A percentile compares a stretch with the other conserved stretches of the same genome.
Conservation (phyloP, 2,888 invertebrate species). For the Polymixis lichenea region DNA sequence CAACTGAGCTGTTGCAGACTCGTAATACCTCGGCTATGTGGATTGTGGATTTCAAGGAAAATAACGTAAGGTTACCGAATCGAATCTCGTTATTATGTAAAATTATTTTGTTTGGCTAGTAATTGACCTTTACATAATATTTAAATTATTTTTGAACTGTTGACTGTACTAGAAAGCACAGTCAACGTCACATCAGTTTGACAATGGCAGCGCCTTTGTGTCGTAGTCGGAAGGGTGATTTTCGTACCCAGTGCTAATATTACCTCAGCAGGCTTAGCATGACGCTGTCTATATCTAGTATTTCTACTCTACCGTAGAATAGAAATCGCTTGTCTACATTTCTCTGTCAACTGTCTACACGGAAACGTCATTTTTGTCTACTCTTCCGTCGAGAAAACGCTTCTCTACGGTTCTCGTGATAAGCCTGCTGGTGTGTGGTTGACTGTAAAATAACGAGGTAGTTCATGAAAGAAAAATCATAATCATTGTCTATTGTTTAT, state of each 20-base stretch:
- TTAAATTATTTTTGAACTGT: slow-evolving; percentile 2
- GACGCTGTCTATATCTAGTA: too few species aligned
- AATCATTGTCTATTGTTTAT: neutral
- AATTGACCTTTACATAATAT: neutral
- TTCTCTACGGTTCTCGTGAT: too few species aligned
- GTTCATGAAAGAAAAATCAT: slow-evolving; percentile 1
- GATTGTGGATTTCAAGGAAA: slow-evolving; percentile 59
- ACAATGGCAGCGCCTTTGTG: neutral
- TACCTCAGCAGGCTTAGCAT: too few species aligned
- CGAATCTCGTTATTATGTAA: slow-evolving; percentile 8
- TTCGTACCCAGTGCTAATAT: neutral
- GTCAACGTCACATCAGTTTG: neutral
- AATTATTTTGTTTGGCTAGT: slow-evolving; percentile 19
- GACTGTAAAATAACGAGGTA: neutral
- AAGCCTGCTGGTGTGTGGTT: neutral
- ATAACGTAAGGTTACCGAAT: slow-evolving; percentile 44
- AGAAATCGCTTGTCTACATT: too few species aligned
- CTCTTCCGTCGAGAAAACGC: too few species aligned
- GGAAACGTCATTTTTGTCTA: too few species aligned
- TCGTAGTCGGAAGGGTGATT: neutral
- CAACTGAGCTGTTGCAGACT: slow-evolving; percentile 43
- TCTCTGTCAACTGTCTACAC: too few species aligned
- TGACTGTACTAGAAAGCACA: neutral
- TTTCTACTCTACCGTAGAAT: too few species aligned
- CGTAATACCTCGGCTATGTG: slow-evolving; percentile 8